Evolutionary conservation across 2,797 vertebrate species (phyloP).

Genomic region (Mus spretus): DNA sequence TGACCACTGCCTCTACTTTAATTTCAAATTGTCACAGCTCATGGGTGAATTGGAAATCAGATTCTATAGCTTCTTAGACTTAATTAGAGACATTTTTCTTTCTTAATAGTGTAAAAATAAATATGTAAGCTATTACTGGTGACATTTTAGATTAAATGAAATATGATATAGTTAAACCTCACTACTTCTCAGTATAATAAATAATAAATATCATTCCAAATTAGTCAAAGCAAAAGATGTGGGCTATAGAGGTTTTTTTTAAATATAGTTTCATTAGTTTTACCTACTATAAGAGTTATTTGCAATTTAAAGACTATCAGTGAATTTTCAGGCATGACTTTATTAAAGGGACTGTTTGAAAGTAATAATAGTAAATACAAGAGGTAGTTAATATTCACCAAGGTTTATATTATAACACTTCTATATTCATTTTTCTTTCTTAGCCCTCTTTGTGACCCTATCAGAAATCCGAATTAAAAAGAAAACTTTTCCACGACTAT

Average conservation of each 20-base stretch:
- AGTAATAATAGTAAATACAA: conserved; percentile 57
- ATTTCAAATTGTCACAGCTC: conserved; percentile 61
- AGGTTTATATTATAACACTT: conserved; percentile 3
- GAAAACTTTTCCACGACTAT: not conserved
- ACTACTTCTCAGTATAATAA: conserved; percentile 63
- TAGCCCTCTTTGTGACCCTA: not conserved
- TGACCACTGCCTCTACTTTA: conserved; percentile 56
- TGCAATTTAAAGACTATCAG: conserved; percentile 44
- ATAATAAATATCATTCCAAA: conserved; percentile 69
- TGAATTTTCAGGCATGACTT: conserved; percentile 51
- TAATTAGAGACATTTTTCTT: conserved; percentile 78
- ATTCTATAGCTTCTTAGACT: conserved; percentile 63
- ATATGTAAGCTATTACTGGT: conserved; percentile 57
- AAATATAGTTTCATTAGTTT: conserved; percentile 54
- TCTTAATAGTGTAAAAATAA: conserved; percentile 75
- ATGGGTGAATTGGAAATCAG: conserved; percentile 64
- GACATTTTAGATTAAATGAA: conserved; percentile 74
- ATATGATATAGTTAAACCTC: conserved; percentile 65
- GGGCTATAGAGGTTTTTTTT: conserved; percentile 14
- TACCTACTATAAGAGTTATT: conserved; percentile 43
- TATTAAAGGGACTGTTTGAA: conserved; percentile 38
- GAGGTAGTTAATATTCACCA: conserved; percentile 47
- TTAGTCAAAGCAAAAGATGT: conserved; percentile 68
- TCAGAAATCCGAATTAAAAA: not conserved
- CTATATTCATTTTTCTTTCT: conserved; percentile 17